Evolutionary conservation across 1,140 invertebrate genomes (phyloP), one percentile per base, ranked within the genome.

Genomic region (Heliconius nattereri): DNA sequence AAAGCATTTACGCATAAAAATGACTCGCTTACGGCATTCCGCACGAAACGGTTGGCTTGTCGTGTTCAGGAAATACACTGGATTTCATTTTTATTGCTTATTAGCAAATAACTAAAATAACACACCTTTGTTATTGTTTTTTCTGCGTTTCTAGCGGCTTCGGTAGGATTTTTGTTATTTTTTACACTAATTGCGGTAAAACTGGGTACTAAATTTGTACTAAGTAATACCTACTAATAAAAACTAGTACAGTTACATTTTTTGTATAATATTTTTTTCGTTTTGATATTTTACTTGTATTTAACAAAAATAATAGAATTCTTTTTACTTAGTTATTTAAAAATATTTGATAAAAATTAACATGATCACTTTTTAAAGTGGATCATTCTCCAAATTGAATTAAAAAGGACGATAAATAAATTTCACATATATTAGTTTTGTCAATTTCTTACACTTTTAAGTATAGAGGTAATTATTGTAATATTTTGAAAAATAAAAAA

Each of bases 1-100:
- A 85, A 73, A 73, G 54, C 78, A 79, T 81, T 76, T 79, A 79
- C 73, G 83, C 81, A 81, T 83, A 74, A 26, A 60, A 72, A 77
- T 45, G 11, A 23, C 54, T 37, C 23, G 40, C 45, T 80, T 40
- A 76, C 71, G 29, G 60, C 76, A 78, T 78, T 78, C 70, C 49
- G 45, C 76, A 78, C 76, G 49, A 57, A 29, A 73, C 76, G 52
- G 57, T 77, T 66, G 57, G 60, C 35, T 23, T 29, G 32, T 52
- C n/a, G 72, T 73, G 72, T 76, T 40, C 75, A 76, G 71, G 57
- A 76, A 76, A 76, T 32, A 66, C 7, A 76, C 45, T 26, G 32
- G 60, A 66, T 71, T 71, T 76, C 20, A 70, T 66, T 76, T 76
- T 70, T 49, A 76, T 66, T 76, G 76, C 70, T 71, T 54, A 35